Evolutionary conservation across 2,888 invertebrate genomes (phyloP).

Genomic region (Dynastes tityus): DNA sequence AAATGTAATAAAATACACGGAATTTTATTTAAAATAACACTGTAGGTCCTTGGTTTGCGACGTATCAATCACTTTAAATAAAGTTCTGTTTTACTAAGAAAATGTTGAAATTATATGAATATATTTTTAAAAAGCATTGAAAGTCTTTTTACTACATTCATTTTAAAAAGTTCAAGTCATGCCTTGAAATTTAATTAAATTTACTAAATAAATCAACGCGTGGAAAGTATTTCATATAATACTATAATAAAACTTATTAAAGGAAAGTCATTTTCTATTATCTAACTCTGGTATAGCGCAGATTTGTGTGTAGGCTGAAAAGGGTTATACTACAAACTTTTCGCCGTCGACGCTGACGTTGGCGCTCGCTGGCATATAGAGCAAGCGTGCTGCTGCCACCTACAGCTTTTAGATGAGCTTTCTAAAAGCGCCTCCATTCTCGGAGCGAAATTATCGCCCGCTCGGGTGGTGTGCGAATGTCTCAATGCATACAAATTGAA

Average conservation of each 20-base stretch:
- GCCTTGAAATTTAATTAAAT: background rate
- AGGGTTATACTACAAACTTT: slow-evolving; percentile 39
- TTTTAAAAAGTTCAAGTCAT: too few species aligned
- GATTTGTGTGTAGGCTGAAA: slow-evolving; percentile 24
- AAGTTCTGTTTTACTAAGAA: too few species aligned
- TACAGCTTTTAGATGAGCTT: slow-evolving; percentile 23
- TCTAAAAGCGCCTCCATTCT: slow-evolving; percentile 35
- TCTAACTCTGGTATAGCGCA: background rate
- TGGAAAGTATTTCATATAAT: background rate
- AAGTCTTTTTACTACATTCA: too few species aligned
- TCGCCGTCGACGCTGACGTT: background rate
- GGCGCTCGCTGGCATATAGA: background rate
- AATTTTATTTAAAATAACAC: too few species aligned
- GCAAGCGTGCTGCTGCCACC: background rate
- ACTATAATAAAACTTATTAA: slow-evolving; percentile 12
- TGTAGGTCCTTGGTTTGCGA: too few species aligned
- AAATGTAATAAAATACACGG: too few species aligned
- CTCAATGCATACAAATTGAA: slow-evolving; percentile 46
- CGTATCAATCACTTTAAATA: too few species aligned
- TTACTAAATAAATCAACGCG: slow-evolving; percentile 16
- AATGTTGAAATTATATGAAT: too few species aligned
- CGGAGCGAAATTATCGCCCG: slow-evolving; percentile 31
- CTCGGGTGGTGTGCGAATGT: slow-evolving; percentile 18
- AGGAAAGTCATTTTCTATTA: slow-evolving; percentile 42
- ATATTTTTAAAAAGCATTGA: too few species aligned